A percentile compares a stretch with the other conserved stretches of the same genome.
Evolutionary conservation across 2,113 vertebrate genomes (phyloP).

Genomic region (Lepus europaeus): DNA sequence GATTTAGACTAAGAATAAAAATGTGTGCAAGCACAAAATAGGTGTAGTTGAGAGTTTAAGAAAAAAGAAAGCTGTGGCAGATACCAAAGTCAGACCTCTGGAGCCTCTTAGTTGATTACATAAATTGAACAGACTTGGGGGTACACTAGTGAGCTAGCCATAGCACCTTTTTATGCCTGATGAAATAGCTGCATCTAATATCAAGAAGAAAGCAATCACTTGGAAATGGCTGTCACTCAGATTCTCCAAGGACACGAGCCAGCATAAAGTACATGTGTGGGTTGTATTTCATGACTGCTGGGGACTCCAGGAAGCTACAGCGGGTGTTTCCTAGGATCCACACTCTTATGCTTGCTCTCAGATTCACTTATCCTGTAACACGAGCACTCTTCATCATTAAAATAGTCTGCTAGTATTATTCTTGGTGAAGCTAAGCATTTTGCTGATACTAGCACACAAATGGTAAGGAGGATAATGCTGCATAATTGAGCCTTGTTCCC

Average conservation of each 20-base stretch:
- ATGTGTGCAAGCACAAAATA: too few species aligned
- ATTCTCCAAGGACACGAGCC: background rate
- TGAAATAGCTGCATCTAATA: background rate
- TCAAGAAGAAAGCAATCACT: background rate
- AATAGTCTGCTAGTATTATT: background rate
- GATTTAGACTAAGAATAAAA: conserved; percentile 1
- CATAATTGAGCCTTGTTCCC: rapidly evolving
- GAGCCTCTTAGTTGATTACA: background rate
- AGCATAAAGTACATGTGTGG: background rate
- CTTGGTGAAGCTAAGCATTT: background rate
- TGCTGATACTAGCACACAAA: background rate
- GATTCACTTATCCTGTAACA: background rate
- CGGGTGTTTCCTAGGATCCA: background rate
- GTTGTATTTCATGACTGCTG: background rate
- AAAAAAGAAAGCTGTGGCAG: background rate
- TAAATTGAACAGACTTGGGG: background rate
- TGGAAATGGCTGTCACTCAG: background rate
- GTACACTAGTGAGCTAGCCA: background rate
- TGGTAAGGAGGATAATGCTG: too few species aligned
- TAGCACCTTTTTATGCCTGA: background rate
- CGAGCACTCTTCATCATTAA: background rate
- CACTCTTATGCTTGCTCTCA: background rate
- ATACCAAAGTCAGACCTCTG: background rate
- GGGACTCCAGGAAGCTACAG: background rate
- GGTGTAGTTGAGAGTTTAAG: background rate